Percentiles rank a stretch among this genome's conserved stretches.
Conservation (phyloP, 2,888 invertebrate species). For the Tetranychus piercei region DNA sequence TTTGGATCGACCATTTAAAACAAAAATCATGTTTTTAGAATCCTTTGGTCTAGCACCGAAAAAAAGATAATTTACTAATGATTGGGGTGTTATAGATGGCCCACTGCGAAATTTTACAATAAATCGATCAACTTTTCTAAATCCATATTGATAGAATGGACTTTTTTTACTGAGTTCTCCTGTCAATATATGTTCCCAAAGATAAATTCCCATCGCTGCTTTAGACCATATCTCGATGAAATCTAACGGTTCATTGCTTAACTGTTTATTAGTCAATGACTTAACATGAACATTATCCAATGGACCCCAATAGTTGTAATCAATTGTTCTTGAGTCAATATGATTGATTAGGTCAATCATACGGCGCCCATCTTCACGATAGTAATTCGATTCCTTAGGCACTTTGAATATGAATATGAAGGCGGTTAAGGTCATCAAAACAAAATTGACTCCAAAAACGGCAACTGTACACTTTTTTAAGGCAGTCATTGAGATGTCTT, state of each 20-base stretch:
- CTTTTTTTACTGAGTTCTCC: slow-evolving; percentile 32
- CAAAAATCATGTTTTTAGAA: slow-evolving; percentile 33
- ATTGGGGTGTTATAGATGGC: slow-evolving; percentile 33
- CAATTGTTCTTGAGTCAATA: background rate
- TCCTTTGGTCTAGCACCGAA: slow-evolving; percentile 23
- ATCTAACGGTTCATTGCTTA: background rate
- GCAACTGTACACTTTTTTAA: background rate
- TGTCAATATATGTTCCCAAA: slow-evolving; percentile 38
- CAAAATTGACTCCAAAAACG: background rate
- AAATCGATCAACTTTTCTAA: slow-evolving; percentile 32
- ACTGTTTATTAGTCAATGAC: background rate
- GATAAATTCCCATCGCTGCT: slow-evolving; percentile 34
- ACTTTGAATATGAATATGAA: background rate
- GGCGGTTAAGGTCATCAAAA: background rate
- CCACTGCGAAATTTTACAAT: slow-evolving; percentile 37
- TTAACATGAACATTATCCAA: background rate
- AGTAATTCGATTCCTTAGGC: background rate
- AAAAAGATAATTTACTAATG: slow-evolving; percentile 8
- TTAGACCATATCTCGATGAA: slow-evolving; percentile 33
- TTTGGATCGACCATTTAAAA: slow-evolving; percentile 37
- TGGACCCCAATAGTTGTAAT: background rate
- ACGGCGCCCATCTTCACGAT: background rate
- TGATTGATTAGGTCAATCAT: background rate
- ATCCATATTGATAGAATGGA: slow-evolving; percentile 31
- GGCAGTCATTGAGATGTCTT: background rate